Percentiles rank a stretch among this genome's conserved stretches.
Conservation (phyloP, 1,140 invertebrate genomes). For the Hylaeus volcanicus region DNA sequence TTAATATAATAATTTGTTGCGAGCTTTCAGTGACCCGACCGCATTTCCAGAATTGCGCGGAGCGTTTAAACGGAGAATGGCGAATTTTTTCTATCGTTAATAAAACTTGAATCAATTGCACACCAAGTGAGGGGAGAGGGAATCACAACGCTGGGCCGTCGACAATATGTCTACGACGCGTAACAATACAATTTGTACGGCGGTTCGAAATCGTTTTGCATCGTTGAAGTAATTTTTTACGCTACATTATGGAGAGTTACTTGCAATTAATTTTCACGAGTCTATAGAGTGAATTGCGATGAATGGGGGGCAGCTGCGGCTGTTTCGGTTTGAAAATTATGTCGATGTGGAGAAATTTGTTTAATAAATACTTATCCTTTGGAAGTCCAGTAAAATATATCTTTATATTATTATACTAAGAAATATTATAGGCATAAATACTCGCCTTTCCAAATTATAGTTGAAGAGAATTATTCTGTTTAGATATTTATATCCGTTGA, state of each 20-base stretch:
- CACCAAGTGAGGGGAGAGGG: background rate
- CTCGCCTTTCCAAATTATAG: too few species aligned
- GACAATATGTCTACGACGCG: background rate
- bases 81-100: background rate
- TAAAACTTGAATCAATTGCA: background rate
- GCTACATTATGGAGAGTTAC: background rate
- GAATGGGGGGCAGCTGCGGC: background rate
- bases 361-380: too few species aligned
- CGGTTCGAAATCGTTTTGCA: background rate
- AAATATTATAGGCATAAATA: too few species aligned
- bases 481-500: too few species aligned
- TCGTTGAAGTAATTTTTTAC: background rate
- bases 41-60: background rate
- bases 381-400: too few species aligned
- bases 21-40: slow-evolving; percentile 7
- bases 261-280: background rate
- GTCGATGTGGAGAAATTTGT: background rate
- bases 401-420: too few species aligned
- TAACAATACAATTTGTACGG: background rate
- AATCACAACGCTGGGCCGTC: background rate
- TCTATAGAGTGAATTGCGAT: background rate
- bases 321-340: background rate
- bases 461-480: too few species aligned
- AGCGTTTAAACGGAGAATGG: background rate
- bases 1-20: slow-evolving; percentile 24